phyloP scores from a whole-genome alignment of 2,797 vertebrate genomes.

The Smutsia gigantea region DNA sequence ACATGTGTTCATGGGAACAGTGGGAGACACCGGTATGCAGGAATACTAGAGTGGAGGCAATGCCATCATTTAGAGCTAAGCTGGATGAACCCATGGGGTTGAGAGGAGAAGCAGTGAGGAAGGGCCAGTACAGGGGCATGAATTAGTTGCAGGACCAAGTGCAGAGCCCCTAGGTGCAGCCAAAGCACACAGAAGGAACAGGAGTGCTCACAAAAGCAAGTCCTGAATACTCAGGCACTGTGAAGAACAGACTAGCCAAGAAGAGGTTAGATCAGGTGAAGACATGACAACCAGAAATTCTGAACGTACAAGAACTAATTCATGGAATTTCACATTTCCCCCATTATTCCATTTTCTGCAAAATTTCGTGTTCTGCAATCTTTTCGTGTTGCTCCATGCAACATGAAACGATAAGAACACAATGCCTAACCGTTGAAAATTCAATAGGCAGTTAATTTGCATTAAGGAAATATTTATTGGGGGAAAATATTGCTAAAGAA shows the following conservation, averaged over 20 bases:
- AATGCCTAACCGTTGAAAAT: neutral
- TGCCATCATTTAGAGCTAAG: neutral
- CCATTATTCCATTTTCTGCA: neutral
- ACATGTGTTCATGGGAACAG: neutral
- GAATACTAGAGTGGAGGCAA: neutral
- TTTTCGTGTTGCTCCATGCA: neutral
- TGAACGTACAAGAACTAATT: neutral
- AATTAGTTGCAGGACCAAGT: neutral
- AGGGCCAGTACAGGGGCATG: neutral
- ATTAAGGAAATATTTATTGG: neutral
- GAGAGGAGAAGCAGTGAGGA: neutral
- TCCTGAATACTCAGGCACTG: neutral
- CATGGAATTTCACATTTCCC: neutral
- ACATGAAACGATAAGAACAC: neutral
- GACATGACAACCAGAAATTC: neutral
- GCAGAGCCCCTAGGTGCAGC: too few species aligned
- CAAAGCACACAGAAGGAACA: neutral
- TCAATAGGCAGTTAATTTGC: neutral
- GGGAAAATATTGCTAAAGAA: neutral
- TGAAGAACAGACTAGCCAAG: neutral
- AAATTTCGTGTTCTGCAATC: neutral
- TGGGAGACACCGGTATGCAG: neutral
- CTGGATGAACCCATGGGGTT: neutral
- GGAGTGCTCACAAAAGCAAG: neutral
- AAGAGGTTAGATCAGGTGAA: neutral